phyloP scores from a whole-genome alignment of 2,888 invertebrate species.

The Eilema griseolum region DNA sequence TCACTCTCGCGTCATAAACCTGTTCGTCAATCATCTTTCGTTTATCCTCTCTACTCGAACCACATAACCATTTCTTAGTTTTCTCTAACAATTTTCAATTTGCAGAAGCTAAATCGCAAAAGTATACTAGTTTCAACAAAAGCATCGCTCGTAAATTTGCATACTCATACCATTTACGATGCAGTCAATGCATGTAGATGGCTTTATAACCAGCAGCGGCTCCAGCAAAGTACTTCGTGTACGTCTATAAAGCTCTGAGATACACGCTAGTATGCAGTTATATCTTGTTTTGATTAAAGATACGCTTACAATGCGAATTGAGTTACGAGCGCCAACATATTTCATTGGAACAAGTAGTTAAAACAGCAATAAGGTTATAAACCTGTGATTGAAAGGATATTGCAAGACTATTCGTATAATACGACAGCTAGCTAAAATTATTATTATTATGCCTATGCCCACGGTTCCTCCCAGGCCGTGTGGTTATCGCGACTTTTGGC shows the following conservation, averaged over 20 bases:
- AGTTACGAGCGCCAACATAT: neutral
- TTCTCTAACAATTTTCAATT: neutral
- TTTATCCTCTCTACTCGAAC: too few relatives aligned
- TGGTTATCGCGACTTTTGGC: too few relatives aligned
- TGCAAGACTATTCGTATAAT: too few relatives aligned
- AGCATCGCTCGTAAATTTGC: neutral
- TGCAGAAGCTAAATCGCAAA: neutral
- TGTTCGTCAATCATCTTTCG: too few relatives aligned
- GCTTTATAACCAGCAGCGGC: slow-evolving; percentile 5
- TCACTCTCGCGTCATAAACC: too few relatives aligned
- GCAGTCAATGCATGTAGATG: slow-evolving; percentile 8
- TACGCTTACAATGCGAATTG: neutral
- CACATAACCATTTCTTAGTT: too few relatives aligned
- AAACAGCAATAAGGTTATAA: neutral
- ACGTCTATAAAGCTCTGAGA: neutral
- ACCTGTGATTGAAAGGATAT: neutral
- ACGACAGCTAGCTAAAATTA: too few relatives aligned
- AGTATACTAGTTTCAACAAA: neutral
- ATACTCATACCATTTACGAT: slow-evolving; percentile 9
- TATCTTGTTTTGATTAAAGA: slow-evolving; percentile 7
- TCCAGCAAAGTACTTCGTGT: slow-evolving; percentile 1
- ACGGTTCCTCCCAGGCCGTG: too few relatives aligned
- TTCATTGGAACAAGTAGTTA: neutral
- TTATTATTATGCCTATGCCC: too few relatives aligned
- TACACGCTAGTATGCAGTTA: slow-evolving; percentile 5